Evolutionary conservation across 2,797 vertebrate genomes (phyloP), one percentile per base, ranked within the genome.

Genomic region (Phrynocephalus forsythii): DNA sequence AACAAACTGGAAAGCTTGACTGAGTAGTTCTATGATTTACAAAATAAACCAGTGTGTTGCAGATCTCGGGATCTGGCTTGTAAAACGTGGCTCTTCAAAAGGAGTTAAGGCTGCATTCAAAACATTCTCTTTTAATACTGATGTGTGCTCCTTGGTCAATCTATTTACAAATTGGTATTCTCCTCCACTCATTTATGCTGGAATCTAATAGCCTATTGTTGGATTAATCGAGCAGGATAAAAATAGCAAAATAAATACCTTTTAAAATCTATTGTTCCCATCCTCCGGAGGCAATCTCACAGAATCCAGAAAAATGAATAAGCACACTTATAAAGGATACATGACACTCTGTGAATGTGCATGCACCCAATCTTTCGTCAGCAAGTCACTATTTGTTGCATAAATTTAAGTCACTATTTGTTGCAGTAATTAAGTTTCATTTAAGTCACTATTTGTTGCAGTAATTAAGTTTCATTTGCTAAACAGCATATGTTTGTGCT

Each of bases 391-490:
- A 56, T 56, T 75, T 75, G 9, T 72, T 30, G 30, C 28, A 86
- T 92, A n/a, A n/a, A n/a, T n/a, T n/a, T n/a, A n/a, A n/a, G n/a
- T n/a, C n/a, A n/a, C n/a, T n/a, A n/a, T n/a, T n/a, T n/a, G n/a
- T n/a, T n/a, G n/a, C 88, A 85, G 50, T 30, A 90, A 83, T 93
- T 86, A 90, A 63, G 88, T 87, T 94, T 85, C 48, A 85, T 90
- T 92, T 92, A 26, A 48, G 60, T 63, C 16, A 56, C 13, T 13
- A 56, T 56, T 75, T 75, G 9, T 72, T 30, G 30, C 88, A 85
- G 50, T 30, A 90, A 83, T 93, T 86, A 90, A 63, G 88, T 87
- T 94, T 85, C 48, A 85, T 90, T 92, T 92, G 83, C 85, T 85
- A 87, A 92, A 87, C 68, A 91, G 60, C 83, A 82, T 81, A 52